Evolutionary conservation across 2,888 invertebrate species (phyloP), one percentile per base, ranked within the genome.

Genomic region (Aleiodes testaceus): DNA sequence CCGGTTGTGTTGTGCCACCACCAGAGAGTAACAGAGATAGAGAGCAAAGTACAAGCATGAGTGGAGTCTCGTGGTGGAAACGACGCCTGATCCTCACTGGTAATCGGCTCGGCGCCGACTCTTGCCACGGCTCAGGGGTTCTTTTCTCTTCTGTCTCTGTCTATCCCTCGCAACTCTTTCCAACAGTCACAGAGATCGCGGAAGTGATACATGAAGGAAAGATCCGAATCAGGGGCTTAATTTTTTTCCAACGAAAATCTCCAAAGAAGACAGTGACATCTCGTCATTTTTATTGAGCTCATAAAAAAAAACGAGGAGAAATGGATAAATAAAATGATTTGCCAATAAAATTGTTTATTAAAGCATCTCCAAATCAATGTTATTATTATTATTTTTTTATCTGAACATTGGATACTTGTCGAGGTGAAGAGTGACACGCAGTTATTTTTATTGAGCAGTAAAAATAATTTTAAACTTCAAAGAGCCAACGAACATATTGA

Each of bases 91-190:
- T 61, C 42, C 44, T 44, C 42, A 63, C 45, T 22, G 42, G 55
- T 55, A 65, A 70, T 70, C 70, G 55, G 18, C 55, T 70, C 55
- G 70, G 65, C 65, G 65, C 70, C 70, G 65, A 65, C 65, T 61
- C 42, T 55, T 55, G 14, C 55, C 36, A 22, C 53, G 44, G 26
- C 63, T 53, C 55, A 55, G 22, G n/a, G 55, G 30, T 55, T 16
- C 55, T 22, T 30, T 26, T 26, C 26, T 14, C 55, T 14, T 20
- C 26, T 53, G n/a, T 20, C 7, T 36, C 55, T n/a, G 36, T 36
- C 6, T 6, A 49, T 14, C 26, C 12, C 22, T 1, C 53, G n/a
- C 12, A 12, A 2, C 26, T 11, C 3, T 36, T 30, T n/a, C 14
- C 36, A 55, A 22, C 55, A 9, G 9, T 30, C 42, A 63, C 20